Conservation (phyloP, 2,113 vertebrate genomes). For the Clarias batrachus region DNA sequence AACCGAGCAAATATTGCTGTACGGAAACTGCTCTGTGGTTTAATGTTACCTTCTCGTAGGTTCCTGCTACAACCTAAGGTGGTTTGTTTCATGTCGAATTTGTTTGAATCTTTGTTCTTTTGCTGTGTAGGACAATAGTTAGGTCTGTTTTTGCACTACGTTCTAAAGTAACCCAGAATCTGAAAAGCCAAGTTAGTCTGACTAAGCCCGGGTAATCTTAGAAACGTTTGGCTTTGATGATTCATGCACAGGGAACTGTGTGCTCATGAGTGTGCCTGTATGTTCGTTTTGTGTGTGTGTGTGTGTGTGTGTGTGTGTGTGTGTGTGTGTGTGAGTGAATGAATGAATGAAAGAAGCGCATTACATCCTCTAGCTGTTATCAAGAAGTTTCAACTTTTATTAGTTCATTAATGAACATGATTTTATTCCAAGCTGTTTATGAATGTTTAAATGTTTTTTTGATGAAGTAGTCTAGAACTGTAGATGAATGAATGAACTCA, state of each 20-base stretch:
- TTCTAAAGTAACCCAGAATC: neutral
- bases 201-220: conserved; percentile 13
- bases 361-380: neutral
- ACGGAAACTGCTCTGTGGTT: neutral
- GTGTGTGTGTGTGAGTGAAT: neutral
- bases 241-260: conserved; percentile 16
- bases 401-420: neutral
- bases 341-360: neutral
- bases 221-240: conserved; percentile 38
- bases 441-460: neutral
- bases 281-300: neutral
- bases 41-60: neutral
- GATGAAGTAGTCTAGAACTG: neutral
- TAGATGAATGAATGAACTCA: conserved; percentile 2
- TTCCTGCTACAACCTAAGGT: neutral
- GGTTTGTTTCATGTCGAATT: neutral
- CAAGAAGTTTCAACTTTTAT: neutral
- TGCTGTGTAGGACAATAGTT: conserved; percentile 16
- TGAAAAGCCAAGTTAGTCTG: conserved; percentile 32
- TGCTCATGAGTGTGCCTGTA: neutral
- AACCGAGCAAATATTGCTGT: neutral
- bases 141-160: conserved; percentile 8
- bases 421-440: neutral
- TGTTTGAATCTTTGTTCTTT: neutral
- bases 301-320: too few species aligned